These are phyloP conservation scores for Platynereis dumerilii DNA, from an alignment of 2,888 invertebrate genomes.

Conservation along the genomic window DNA sequence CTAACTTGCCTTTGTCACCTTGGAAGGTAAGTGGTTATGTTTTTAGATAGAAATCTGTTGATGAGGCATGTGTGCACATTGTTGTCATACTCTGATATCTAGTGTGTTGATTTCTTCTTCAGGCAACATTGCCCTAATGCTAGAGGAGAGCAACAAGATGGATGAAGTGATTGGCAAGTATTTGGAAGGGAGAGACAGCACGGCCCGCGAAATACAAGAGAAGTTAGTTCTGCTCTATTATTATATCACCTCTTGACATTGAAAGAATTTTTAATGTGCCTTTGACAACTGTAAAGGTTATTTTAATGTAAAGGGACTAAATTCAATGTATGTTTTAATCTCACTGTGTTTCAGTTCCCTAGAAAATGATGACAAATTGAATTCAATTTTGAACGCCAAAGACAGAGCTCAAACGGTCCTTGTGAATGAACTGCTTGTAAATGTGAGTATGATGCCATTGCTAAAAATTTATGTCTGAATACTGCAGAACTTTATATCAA, in stretches of 20 bases:
- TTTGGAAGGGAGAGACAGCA: constrained; percentile 40
- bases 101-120: constrained; percentile 24
- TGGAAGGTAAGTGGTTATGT: no score
- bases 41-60: no score
- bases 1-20: no score
- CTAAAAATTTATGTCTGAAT: no score
- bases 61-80: no score
- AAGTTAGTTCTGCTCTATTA: neutral
- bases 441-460: no score
- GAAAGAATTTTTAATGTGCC: no score
- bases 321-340: no score
- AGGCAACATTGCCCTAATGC: constrained; percentile 54
- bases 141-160: constrained; percentile 46
- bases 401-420: neutral
- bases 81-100: no score
- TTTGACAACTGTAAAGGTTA: no score
- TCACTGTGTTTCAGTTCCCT: neutral
- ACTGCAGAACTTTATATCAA: no score
- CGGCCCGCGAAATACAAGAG: neutral
- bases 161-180: constrained; percentile 42
- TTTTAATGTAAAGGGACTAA: no score
- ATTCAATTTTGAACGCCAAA: constrained; percentile 2
- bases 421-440: neutral
- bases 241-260: neutral
- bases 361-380: neutral